Base-by-base conservation (phyloP, 1,140 invertebrate genomes). In the Homalodisca vitripennis region DNA sequence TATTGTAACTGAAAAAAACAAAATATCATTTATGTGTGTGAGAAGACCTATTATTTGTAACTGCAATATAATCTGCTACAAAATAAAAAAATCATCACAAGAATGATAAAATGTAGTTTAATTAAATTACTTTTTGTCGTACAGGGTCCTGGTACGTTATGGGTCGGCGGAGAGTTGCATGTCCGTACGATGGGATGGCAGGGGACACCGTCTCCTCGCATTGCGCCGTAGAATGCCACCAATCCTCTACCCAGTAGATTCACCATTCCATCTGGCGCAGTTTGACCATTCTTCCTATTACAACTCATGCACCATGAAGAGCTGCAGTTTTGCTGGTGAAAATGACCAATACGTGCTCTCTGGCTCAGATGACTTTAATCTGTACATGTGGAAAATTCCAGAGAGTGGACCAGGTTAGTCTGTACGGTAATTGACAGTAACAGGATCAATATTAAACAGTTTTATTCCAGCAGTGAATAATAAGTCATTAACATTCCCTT, bases 301-400 rank as follows among this genome's bases (percentile, higher is more conserved):
- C 74, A 98, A 98, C 79, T 95, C 93, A 1, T 98, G 95, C 78
- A 98, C 95, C 0, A 97, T 98, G 93, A 98, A 98, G 80, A 96
- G 93, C 70, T 97, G 94, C 76, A 92, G 88, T 63, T 98, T 98
- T 84, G 94, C 92, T n/a, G 95, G 95, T 0, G 87, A 89, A 3
- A 85, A 88, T 48, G 94, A 97, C 78, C 88, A 97, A 82, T 95
- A 89, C 79, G 87, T 98, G 55, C 79, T 97, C 17, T 96, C 93
- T 2, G 96, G 90, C 3, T 97, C 95, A 0, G 96, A 98, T 82
- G 94, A 98, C 79, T 98, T 97, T 77, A 95, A 95, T 79, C 79
- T 98, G 17, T 98, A 97, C 79, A 90, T 96, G 84, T 98, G 95
- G 95, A 90, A 89, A 77, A 87, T 98, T 73, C 92, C 93, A 0